A percentile compares a stretch with the other conserved stretches of the same genome.
Evolutionary conservation across 2,888 invertebrate genomes (phyloP).

Genomic region (Nemoura dubitans): DNA sequence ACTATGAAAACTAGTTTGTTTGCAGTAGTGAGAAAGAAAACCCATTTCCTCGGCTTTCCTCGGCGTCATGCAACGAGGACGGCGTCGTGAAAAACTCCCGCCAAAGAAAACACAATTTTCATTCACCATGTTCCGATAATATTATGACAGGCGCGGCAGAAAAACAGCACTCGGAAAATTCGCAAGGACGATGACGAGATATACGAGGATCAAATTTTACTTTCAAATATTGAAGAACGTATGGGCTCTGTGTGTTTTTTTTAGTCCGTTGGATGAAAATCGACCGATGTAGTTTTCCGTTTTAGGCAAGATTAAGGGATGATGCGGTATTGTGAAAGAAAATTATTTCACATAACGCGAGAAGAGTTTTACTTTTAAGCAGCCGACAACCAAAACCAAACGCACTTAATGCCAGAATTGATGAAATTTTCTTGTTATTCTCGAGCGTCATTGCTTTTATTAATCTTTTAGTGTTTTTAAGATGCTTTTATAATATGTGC

Average conservation of each 20-base stretch:
- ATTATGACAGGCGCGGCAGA: background rate
- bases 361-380: no score
- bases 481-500: no score
- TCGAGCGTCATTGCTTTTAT: no score
- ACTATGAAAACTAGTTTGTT: background rate
- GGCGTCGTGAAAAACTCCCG: background rate
- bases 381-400: no score
- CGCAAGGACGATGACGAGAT: background rate
- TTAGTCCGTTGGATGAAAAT: background rate
- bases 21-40: background rate
- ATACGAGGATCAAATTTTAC: background rate
- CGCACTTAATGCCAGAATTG: no score
- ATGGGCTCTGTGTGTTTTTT: background rate
- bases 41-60: background rate
- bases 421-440: no score
- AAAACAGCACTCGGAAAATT: background rate
- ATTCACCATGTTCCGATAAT: background rate
- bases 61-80: background rate
- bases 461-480: no score
- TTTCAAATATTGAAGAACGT: background rate
- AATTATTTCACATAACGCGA: no score
- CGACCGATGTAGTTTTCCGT: background rate
- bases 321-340: no score
- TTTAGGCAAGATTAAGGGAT: background rate
- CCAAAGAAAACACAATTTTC: slow-evolving; percentile 12